Percentiles rank a stretch among this genome's conserved stretches.
These are phyloP conservation scores for Labeo catla DNA, from an alignment of 2,113 vertebrate genomes.

Conservation along the genomic window DNA sequence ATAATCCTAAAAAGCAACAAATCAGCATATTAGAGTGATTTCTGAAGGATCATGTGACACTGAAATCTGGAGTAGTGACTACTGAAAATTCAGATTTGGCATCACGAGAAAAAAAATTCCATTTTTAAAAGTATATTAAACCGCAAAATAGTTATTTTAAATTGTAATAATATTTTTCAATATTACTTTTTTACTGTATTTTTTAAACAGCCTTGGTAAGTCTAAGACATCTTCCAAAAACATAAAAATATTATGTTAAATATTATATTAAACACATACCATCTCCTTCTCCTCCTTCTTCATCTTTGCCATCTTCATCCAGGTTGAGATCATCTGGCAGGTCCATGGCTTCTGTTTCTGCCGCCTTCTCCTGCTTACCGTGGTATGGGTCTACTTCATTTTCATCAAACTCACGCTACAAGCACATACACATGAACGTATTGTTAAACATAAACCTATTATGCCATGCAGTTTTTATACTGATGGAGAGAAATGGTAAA, in stretches of 20 bases:
- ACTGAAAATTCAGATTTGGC: neutral
- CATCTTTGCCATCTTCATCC: conserved; percentile 78
- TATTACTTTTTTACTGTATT: neutral
- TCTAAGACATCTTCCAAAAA: neutral
- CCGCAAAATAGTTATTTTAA: neutral
- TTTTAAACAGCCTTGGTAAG: neutral
- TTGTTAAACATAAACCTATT: neutral
- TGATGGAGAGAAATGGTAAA: neutral
- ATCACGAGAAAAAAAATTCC: neutral
- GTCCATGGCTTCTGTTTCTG: conserved; percentile 87
- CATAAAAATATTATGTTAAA: no score
- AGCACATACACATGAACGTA: neutral
- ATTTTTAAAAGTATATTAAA: neutral
- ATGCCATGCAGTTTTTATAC: neutral
- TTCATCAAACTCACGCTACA: conserved; percentile 93
- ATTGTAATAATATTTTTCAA: neutral
- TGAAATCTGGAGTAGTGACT: neutral
- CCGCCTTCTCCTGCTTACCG: conserved; percentile 83
- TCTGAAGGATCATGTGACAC: no score
- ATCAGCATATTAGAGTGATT: no score
- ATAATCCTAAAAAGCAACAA: no score
- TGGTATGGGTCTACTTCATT: conserved; percentile 94
- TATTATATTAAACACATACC: conserved; percentile 65
- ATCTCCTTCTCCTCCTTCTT: conserved; percentile 74
- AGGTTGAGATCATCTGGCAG: conserved; percentile 92